phyloP scores from a whole-genome alignment of 2,113 vertebrate genomes.

The Charina bottae region DNA sequence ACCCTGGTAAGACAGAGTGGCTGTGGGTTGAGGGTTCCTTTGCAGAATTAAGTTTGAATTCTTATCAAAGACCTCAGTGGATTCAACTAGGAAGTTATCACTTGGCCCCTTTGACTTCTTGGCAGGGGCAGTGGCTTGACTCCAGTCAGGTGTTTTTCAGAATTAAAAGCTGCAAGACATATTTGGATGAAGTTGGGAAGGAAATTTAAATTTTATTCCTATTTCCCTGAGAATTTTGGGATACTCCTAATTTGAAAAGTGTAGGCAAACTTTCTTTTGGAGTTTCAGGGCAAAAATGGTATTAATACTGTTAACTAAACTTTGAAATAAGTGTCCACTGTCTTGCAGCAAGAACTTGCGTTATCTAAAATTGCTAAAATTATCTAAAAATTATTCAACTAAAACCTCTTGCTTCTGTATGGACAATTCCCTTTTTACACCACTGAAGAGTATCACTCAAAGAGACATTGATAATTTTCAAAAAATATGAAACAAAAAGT shows the following conservation, averaged over 20 bases:
- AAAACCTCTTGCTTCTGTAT: background rate
- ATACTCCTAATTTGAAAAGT: background rate
- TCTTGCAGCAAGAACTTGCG: background rate
- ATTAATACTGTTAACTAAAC: background rate
- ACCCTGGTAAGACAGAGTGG: no score
- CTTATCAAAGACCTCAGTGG: background rate
- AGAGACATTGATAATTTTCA: background rate
- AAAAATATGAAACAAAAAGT: background rate
- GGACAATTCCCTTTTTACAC: background rate
- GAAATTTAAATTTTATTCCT: background rate
- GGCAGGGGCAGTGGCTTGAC: background rate
- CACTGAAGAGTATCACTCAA: background rate
- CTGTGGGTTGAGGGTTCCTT: no score
- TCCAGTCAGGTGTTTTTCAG: background rate
- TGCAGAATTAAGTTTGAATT: no score
- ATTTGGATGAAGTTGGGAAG: background rate
- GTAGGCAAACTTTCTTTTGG: background rate
- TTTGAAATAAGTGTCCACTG: background rate
- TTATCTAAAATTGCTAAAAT: background rate
- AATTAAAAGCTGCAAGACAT: background rate
- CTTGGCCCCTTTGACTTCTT: background rate
- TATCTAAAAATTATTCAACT: no score
- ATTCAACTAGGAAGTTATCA: background rate
- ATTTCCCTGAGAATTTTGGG: background rate
- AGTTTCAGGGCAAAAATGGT: background rate